Evolutionary conservation across 1,140 invertebrate genomes (phyloP), one percentile per base, ranked within the genome.

Genomic region (Pachyrhynchus sulphureomaculatus): DNA sequence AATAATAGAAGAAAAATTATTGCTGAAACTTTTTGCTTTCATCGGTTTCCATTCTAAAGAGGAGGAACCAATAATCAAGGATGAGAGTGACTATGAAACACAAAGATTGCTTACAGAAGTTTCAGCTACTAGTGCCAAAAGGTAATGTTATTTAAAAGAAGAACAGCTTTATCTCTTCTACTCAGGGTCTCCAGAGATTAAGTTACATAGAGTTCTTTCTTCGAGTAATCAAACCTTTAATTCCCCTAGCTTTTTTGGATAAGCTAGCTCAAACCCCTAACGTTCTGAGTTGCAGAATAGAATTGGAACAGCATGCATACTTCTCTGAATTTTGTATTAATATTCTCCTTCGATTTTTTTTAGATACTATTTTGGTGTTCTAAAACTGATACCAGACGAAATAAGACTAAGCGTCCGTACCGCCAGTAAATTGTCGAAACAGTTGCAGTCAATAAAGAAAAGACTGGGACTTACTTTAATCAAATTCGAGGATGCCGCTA

Each of bases 401-500:
- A 86, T 96, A 18, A 86, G 87, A 26, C 77, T 98, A 26, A 95
- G 92, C 69, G 91, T 96, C 63, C 81, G 88, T 17, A 96, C 94
- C 8, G 86, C 90, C 0, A 88, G 84, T 56, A 92, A 92, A 74
- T 73, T 98, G 45, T 82, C 88, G 1, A 73, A 82, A 0, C 85
- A 91, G 68, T 80, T 98, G 42, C 82, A 86, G 59, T 78, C 80
- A 48, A 86, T 98, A 5, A 98, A 98, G 78, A 84, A 88, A 59
- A 87, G 90, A 63, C 79, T 96, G 29, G 91, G 92, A 1, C 81
- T 97, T 3, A 93, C 90, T 20, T 77, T 99, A 5, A 92, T 98
- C 29, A 91, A 91, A 68, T 99, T 99, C 78, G 96, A 99, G 80
- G 95, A 99, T 78, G 96, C 96, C 2, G 83, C 88, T 10, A 93